Conservation (phyloP, 1,140 invertebrate genomes). For the Heterodera schachtii region DNA sequence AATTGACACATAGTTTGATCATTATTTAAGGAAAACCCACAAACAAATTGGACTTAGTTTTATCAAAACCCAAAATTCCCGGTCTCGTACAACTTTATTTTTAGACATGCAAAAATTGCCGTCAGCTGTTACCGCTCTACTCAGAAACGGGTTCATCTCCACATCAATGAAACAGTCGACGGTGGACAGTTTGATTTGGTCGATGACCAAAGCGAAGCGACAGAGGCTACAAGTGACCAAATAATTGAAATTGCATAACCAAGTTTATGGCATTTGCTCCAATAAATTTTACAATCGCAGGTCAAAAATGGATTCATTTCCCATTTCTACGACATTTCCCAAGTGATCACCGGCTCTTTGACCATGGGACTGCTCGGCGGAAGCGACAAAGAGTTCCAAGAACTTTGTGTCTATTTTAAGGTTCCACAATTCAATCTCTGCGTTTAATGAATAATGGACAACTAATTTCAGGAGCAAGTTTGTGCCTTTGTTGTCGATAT, state of each 20-base stretch:
- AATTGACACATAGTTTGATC: too few species aligned
- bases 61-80: too few species aligned
- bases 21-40: too few species aligned
- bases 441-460: too few species aligned
- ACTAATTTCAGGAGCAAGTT: slow-evolving; percentile 42
- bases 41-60: too few species aligned
- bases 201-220: slow-evolving; percentile 45
- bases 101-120: slow-evolving; percentile 52
- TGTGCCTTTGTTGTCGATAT: slow-evolving; percentile 47
- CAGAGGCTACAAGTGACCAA: slow-evolving; percentile 23
- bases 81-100: background rate
- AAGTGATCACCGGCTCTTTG: slow-evolving; percentile 41
- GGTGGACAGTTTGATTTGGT: slow-evolving; percentile 55
- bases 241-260: background rate
- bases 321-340: slow-evolving; percentile 55
- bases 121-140: slow-evolving; percentile 43
- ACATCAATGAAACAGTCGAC: slow-evolving; percentile 50
- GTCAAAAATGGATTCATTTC: slow-evolving; percentile 48
- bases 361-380: slow-evolving; percentile 53
- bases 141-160: slow-evolving; percentile 44
- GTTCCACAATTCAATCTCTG: slow-evolving; percentile 20
- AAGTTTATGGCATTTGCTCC: too few species aligned
- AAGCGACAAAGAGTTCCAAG: slow-evolving; percentile 43
- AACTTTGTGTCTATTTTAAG: slow-evolving; percentile 50
- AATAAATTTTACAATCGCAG: background rate